Evolutionary conservation across 23 tunicate species (phyloP).

Genomic region (Clavelina lepadiformis): DNA sequence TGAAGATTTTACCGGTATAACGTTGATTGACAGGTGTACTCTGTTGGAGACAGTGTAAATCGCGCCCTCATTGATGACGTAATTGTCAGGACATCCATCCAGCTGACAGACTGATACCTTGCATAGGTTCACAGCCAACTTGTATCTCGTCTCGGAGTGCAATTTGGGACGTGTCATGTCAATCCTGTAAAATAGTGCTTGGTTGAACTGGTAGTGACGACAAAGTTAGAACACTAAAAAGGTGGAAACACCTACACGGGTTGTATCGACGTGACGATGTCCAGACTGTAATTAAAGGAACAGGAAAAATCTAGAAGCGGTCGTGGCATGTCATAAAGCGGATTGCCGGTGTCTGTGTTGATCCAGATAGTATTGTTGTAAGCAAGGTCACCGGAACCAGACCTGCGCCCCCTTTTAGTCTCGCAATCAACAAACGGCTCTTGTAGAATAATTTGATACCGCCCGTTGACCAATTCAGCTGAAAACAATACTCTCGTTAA

Average conservation of each 20-base stretch:
- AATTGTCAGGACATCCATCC: too few species aligned
- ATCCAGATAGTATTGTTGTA: neutral
- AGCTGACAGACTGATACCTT: too few species aligned
- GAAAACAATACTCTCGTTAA: too few species aligned
- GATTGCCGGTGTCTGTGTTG: neutral
- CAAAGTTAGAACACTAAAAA: neutral
- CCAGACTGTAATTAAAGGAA: neutral
- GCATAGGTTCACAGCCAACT: too few species aligned
- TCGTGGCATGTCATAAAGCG: neutral
- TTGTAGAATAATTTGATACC: too few species aligned
- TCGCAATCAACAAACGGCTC: too few species aligned
- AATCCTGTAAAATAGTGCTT: neutral
- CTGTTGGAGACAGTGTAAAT: too few species aligned
- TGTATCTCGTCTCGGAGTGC: neutral
- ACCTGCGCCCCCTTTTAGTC: too few species aligned
- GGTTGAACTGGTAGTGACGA: neutral
- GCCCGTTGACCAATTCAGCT: too few species aligned
- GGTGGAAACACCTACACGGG: neutral
- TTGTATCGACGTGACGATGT: neutral
- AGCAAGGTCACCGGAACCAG: neutral
- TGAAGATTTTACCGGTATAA: too few species aligned
- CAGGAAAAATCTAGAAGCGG: neutral
- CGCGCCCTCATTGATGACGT: too few species aligned
- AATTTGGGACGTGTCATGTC: neutral
- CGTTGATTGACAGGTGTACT: too few species aligned